Conservation (phyloP, 2,797 vertebrate genomes). For the Pangasius macronema region DNA sequence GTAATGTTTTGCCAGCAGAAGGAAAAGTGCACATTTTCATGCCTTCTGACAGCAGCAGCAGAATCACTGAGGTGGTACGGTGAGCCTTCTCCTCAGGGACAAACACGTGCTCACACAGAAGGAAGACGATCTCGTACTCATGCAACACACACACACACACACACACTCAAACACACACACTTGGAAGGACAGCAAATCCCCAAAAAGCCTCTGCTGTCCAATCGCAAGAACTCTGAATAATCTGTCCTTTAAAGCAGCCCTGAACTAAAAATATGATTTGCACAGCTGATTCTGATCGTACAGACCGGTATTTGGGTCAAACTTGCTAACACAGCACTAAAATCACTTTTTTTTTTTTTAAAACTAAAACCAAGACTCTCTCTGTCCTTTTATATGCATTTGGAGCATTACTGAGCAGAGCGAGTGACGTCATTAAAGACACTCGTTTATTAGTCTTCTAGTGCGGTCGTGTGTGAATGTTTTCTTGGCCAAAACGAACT, state of each 20-base stretch:
- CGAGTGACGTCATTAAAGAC: neutral
- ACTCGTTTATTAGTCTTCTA: neutral
- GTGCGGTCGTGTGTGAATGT: neutral
- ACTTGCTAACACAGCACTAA: neutral
- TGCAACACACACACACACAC: conserved; percentile 59
- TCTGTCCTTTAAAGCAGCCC: conserved; percentile 44
- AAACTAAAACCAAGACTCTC: neutral
- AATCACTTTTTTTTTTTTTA: neutral
- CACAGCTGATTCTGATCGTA: neutral
- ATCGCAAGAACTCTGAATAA: conserved; percentile 46
- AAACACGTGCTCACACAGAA: conserved; percentile 51
- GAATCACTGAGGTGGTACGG: conserved; percentile 35
- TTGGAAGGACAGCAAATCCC: conserved; percentile 32
- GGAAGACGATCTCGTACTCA: conserved; percentile 35
- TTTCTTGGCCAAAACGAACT: neutral
- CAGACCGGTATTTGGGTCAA: conserved; percentile 9
- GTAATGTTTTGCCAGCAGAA: neutral
- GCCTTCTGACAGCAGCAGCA: conserved; percentile 26
- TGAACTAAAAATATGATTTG: neutral
- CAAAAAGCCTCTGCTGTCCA: conserved; percentile 43
- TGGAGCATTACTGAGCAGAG: neutral
- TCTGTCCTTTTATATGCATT: neutral
- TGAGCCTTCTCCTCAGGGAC: conserved; percentile 28
- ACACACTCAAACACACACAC: conserved; percentile 5
- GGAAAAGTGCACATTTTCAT: conserved; percentile 8